phyloP scores from a whole-genome alignment of 2,113 vertebrate genomes.

The Gobiocypris rarus region DNA sequence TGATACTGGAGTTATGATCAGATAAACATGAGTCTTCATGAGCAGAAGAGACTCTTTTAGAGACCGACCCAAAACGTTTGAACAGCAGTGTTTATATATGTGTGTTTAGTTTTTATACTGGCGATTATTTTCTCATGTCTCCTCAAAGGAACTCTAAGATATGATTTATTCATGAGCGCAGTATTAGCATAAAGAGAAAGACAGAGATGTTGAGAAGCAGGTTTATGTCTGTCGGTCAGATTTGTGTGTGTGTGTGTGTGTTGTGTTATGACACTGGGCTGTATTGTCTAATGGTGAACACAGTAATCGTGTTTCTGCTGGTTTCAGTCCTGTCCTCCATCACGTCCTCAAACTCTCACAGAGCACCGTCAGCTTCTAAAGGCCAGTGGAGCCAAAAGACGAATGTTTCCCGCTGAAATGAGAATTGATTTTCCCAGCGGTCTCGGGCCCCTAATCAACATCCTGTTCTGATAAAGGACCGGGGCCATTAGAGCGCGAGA shows the following conservation, averaged over 20 bases:
- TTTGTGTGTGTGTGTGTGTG: too few species aligned
- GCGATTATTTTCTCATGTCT: not conserved
- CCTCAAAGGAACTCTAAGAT: not conserved
- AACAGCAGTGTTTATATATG: not conserved
- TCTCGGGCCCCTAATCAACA: conserved; percentile 62
- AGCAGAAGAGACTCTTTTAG: too few species aligned
- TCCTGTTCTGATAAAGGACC: conserved; percentile 64
- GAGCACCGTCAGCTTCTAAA: not conserved
- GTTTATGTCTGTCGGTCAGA: too few species aligned
- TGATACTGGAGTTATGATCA: too few species aligned
- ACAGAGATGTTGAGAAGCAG: not conserved
- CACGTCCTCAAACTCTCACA: not conserved
- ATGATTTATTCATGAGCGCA: not conserved
- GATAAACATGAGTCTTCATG: too few species aligned
- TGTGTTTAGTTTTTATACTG: not conserved
- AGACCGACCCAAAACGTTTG: too few species aligned
- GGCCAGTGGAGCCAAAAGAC: conserved; percentile 64
- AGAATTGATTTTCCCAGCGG: conserved; percentile 73
- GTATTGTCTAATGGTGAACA: not conserved
- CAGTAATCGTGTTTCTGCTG: not conserved
- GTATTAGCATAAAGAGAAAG: not conserved
- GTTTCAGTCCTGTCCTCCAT: not conserved
- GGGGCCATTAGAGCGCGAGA: not conserved
- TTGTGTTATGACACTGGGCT: not conserved
- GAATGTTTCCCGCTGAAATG: conserved; percentile 72